Base-by-base conservation (phyloP, 1,140 invertebrate species). In the Drosophila bifasciata region DNA sequence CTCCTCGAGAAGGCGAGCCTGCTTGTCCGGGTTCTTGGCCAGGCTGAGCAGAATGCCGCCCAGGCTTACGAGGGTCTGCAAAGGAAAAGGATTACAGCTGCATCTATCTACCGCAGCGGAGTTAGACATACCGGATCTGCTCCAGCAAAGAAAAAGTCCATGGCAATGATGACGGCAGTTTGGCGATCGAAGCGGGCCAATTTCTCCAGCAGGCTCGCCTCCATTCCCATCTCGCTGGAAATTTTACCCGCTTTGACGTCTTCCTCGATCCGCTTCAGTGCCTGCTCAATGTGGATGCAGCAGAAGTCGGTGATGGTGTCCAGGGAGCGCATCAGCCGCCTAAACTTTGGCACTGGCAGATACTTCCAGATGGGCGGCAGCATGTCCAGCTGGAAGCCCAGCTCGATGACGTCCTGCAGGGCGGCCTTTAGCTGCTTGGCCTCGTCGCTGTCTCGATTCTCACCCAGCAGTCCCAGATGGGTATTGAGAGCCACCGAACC, bases 401-500 rank as follows among this genome's bases (percentile, higher is more conserved):
- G 8, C 21, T 79, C 67, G 0, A 89, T 5, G n/a, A 91, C 92
- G 13, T 93, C 92, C 52, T 94, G 92, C 6, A 95, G 92, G 2
- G 93, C 89, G 39, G 92, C 59, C n/a, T 96, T 94, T 70, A 96
- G 93, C 59, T 91, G 80, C 6, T 93, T 94, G 46, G 94, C 92
- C 32, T 92, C 81, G 0, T 92, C 75, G 1, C 94, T 91, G 36
- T 94, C 91, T 0, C 90, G 72, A 25, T 79, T 57, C 19, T 79
- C 79, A 0, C 52, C 92, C 84, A 91, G 32, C n/a, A 55, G 95
- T 85, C 79, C 95, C 1, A 97, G 90, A n/a, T 95, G 92, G 13
- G 92, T 93, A 23, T 96, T 95, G n/a, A 96, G 88, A 17, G 95
- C 95, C 1, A 97, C 93, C 0, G 93, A 92, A 1, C 93, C 94